Evolutionary conservation across 2,797 vertebrate genomes (phyloP), one percentile per base, ranked within the genome.

Genomic region (Setipinna tenuifilis): DNA sequence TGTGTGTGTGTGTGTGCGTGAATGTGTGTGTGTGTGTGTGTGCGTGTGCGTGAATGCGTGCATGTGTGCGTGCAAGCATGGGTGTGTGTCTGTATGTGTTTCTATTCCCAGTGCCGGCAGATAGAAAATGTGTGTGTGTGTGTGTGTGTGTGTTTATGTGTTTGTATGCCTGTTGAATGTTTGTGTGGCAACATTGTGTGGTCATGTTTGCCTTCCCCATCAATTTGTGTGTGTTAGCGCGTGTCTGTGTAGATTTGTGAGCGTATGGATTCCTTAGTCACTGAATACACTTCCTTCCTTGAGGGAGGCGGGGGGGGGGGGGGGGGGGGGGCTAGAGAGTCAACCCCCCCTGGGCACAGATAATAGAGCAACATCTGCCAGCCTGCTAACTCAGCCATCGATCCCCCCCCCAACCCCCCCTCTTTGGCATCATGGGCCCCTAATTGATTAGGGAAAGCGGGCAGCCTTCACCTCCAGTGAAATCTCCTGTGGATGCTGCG

Each of bases 381-480:
- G 62, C 23, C 62, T 65, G 62, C 62, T 12, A 65, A 65, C 23
- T 28, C 62, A 25, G 23, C 62, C 23, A 65, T 12, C 28, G 62
- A 65, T 28, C 12, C 10, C 23, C 62, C 12, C 23, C 3, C 23
- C 28, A 23, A 65, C 12, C 12, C 10, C 23, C 62, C 12, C 23
- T 12, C 23, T 28, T 25, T 28, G 23, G 23, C 62, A 28, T 28
- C 23, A 11, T 25, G 62, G 62, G 62, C 14, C 1, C 28, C 62
- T 25, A 28, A 65, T 65, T 65, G 62, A 65, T 65, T 65, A 65
- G 62, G 62, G 23, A 65, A 65, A 65, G 25, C 6, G 62, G 61
- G 10, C 62, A 65, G 23, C 28, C 23, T 65, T 65, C 62, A 3
- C 62, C 62, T 65, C 23, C 61, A 28, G 61, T 65, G n/a, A 65